phyloP scores from a whole-genome alignment of 2,113 vertebrate genomes.

The Hymenochirus boettgeri region DNA sequence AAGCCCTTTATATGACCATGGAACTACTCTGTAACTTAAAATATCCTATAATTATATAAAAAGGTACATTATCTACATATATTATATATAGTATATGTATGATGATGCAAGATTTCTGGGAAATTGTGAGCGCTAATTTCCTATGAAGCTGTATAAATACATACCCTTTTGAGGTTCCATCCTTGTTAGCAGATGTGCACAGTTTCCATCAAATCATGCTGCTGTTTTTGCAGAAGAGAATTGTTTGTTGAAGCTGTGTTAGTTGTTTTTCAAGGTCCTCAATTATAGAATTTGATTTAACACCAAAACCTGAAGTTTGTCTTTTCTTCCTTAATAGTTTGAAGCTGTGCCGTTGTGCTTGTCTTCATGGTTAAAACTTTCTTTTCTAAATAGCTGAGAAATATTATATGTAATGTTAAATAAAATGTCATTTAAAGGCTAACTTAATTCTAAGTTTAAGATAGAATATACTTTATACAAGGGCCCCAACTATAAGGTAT shows the following conservation, averaged over 20 bases:
- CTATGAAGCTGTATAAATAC: conserved; percentile 49
- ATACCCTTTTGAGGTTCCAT: conserved; percentile 64
- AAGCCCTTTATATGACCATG: too few relatives aligned
- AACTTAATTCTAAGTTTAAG: too few relatives aligned
- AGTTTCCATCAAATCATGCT: conserved; percentile 81
- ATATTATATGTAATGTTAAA: conserved; percentile 30
- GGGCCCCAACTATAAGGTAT: too few relatives aligned
- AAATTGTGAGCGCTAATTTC: too few relatives aligned
- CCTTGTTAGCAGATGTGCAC: conserved; percentile 78
- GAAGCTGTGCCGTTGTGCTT: conserved; percentile 80
- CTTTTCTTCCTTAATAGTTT: conserved; percentile 81
- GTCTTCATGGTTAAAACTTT: conserved; percentile 82
- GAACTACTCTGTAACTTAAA: too few relatives aligned
- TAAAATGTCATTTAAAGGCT: background rate
- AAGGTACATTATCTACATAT: too few relatives aligned
- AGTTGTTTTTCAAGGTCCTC: conserved; percentile 83
- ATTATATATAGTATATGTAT: too few relatives aligned
- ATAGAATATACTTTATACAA: too few relatives aligned
- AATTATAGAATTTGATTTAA: conserved; percentile 77
- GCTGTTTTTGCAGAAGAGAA: conserved; percentile 80
- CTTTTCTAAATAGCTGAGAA: conserved; percentile 81
- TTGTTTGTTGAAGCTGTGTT: conserved; percentile 80
- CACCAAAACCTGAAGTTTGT: conserved; percentile 81
- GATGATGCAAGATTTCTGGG: too few relatives aligned
- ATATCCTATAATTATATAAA: too few relatives aligned